Percentiles rank a stretch among this genome's conserved stretches.
Conservation (phyloP, 2,113 vertebrate genomes). For the Erythrolamprus reginae region DNA sequence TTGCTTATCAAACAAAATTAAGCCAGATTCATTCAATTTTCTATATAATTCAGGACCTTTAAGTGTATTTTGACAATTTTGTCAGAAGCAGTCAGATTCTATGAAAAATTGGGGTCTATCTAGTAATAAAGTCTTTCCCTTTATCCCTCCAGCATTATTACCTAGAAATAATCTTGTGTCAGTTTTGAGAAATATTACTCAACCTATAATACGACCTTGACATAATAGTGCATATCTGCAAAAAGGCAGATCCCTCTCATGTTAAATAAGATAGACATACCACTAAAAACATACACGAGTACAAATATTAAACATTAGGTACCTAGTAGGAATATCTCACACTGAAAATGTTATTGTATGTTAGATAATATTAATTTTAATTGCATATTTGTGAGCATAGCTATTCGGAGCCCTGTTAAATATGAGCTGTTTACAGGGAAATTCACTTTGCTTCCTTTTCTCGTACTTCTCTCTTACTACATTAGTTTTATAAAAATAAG, state of each 20-base stretch:
- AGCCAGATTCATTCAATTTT: background rate
- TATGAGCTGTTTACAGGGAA: background rate
- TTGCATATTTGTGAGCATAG: background rate
- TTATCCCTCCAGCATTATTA: background rate
- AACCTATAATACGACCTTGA: background rate
- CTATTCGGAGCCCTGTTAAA: background rate
- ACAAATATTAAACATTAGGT: background rate
- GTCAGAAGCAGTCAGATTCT: background rate
- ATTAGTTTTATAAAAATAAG: background rate
- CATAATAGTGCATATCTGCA: background rate
- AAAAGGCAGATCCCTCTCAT: background rate
- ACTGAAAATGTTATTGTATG: background rate
- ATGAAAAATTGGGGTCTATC: background rate
- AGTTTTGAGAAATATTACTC: background rate
- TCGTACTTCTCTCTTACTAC: background rate
- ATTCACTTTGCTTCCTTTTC: background rate
- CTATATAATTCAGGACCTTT: background rate
- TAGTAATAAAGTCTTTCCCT: background rate
- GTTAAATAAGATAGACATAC: background rate
- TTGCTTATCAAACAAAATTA: background rate
- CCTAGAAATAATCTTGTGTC: background rate
- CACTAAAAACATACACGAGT: background rate
- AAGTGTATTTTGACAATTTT: background rate
- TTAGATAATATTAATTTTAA: background rate
- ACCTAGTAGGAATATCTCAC: background rate